Base-by-base conservation (phyloP, 2,797 vertebrate genomes). In the Diglossa cyanea region DNA sequence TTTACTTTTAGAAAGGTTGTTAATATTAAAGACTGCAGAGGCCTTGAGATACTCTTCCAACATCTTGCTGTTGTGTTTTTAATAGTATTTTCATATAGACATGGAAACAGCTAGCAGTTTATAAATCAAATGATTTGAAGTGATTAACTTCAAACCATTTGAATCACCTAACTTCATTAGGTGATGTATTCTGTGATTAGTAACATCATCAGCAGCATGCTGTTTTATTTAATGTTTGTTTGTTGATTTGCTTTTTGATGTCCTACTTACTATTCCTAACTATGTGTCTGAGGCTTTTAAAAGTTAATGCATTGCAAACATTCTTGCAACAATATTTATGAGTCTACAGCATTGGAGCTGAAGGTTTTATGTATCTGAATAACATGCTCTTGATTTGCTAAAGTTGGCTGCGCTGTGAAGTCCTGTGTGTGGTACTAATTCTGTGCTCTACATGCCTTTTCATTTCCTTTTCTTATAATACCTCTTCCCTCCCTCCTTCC, bases 281-380 rank as follows among this genome's bases (percentile, higher is more conserved):
- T 42, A 7, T 0, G 1, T 78, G 44, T 21, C 89, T 81, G 37
- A 78, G 37, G 40, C 33, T 91, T 92, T 93, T 75, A 51, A 45
- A 89, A 87, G 73, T 84, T 90, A 81, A 83, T 88, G 60, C 47
- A 21, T 78, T 84, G 31, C 75, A 95, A 95, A 67, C 39, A 19
- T 31, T 47, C 45, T 40, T 71, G 71, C n/a, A 80, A 57, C 74
- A 92, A 19, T 25, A 33, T 80, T 83, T 80, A 57, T 17, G 72
- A 53, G 48, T 47, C 55, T 77, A 8, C 11, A 54, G 26, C 39
- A 17, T 45, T 81, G 70, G 23, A 91, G 33, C 23, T 66, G 88
- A 92, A 92, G 60, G 74, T 55, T 93, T 96, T 85, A 76, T 82
- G 42, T 77, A 42, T 55, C 60, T 68, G 50, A 87, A 33, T 79